Evolutionary conservation across 1,140 invertebrate genomes (phyloP).

Genomic region (Drosophila trapezifrons): DNA sequence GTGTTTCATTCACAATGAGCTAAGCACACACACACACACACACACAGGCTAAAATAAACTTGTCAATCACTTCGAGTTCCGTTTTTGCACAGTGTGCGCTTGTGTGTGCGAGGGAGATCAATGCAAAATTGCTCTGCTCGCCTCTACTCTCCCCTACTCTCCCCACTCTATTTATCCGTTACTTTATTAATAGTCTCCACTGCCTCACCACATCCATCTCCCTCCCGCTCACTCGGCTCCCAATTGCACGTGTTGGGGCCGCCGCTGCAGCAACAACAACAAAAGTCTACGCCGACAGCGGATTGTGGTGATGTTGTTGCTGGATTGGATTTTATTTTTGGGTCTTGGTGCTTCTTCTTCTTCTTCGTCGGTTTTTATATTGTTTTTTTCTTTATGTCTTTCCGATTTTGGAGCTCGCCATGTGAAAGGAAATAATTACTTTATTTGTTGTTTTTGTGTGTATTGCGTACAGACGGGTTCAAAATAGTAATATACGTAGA

Average conservation of each 20-base stretch:
- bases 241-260: constrained; percentile 63
- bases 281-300: constrained; percentile 22
- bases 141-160: not conserved
- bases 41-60: constrained; percentile 3
- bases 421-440: constrained; percentile 81
- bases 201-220: constrained; percentile 1
- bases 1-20: constrained; percentile 32
- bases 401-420: constrained; percentile 58
- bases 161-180: not conserved
- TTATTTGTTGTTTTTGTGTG: constrained; percentile 65
- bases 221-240: constrained; percentile 4
- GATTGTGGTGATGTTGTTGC: constrained; percentile 23
- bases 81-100: constrained; percentile 11
- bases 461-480: constrained; percentile 24
- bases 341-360: constrained; percentile 53
- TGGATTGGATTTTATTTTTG: constrained; percentile 61
- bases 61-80: constrained; percentile 39
- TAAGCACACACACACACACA: constrained; percentile 5
- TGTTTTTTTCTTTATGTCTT: constrained; percentile 56
- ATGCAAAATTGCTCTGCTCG: constrained; percentile 21
- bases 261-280: constrained; percentile 35
- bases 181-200: constrained; percentile 23
- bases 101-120: constrained; percentile 12
- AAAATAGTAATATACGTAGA: not conserved
- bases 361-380: constrained; percentile 42